These are phyloP conservation scores for Epirrita christyi DNA, from an alignment of 2,888 invertebrate genomes.

Conservation along the genomic window DNA sequence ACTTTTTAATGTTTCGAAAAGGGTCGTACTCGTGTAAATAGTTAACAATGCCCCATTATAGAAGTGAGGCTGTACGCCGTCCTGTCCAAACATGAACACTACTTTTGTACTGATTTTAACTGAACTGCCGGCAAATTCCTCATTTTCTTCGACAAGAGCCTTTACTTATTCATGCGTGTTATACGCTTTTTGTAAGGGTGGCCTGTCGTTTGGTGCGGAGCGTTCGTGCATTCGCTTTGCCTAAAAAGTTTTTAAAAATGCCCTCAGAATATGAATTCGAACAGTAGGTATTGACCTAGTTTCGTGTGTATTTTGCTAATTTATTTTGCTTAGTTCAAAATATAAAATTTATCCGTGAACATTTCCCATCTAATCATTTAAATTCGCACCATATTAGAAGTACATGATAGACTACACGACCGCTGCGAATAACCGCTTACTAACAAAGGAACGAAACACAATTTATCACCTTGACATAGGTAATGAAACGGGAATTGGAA, in stretches of 20 bases:
- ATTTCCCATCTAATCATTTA: not conserved
- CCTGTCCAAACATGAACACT: constrained; percentile 51
- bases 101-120: constrained; percentile 54
- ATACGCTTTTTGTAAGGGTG: constrained; percentile 46
- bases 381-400: constrained; percentile 1
- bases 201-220: constrained; percentile 39
- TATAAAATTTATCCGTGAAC: not conserved
- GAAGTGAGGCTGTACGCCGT: constrained; percentile 32
- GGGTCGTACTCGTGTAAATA: constrained; percentile 43
- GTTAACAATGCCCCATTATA: constrained; percentile 44
- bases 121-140: constrained; percentile 59
- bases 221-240: constrained; percentile 26
- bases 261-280: constrained; percentile 25
- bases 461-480: constrained; percentile 34
- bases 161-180: constrained; percentile 64
- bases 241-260: constrained; percentile 26
- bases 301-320: constrained; percentile 8
- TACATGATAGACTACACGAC: not conserved
- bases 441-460: constrained; percentile 26
- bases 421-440: constrained; percentile 9
- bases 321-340: constrained; percentile 6
- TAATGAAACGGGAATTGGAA: constrained; percentile 46
- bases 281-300: constrained; percentile 23
- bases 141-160: constrained; percentile 61
- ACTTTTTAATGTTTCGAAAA: constrained; percentile 47